Percentiles rank a stretch among this genome's conserved stretches.
Evolutionary conservation across 2,888 invertebrate species (phyloP).

Genomic region (Paralinhomoeus sp.): DNA sequence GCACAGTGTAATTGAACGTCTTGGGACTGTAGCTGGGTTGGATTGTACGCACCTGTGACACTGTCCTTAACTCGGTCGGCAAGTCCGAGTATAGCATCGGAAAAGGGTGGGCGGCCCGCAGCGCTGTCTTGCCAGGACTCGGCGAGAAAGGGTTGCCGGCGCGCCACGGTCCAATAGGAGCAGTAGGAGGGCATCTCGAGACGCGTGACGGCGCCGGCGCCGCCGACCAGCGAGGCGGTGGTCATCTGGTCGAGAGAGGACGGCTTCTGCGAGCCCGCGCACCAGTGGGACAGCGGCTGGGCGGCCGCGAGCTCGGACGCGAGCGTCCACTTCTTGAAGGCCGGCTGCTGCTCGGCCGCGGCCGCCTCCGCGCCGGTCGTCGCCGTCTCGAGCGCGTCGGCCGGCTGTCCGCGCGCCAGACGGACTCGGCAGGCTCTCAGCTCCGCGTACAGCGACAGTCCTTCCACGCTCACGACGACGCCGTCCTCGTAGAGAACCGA

Average conservation of each 20-base stretch:
- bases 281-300: background rate
- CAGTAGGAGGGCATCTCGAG: background rate
- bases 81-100: no score
- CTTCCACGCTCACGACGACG: conserved; percentile 49
- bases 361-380: background rate
- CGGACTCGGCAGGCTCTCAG: conserved; percentile 53
- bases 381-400: background rate
- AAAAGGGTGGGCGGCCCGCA: no score
- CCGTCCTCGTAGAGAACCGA: conserved; percentile 45
- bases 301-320: background rate
- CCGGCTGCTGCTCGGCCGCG: no score
- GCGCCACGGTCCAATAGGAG: background rate
- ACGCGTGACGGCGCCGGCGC: background rate
- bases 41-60: no score
- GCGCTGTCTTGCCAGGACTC: no score
- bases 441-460: conserved; percentile 52
- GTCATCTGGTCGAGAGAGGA: background rate
- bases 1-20: no score
- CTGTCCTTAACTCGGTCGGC: no score
- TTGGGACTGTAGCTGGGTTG: no score
- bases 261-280: background rate
- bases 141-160: background rate
- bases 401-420: conserved; percentile 32
- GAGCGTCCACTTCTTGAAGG: no score
- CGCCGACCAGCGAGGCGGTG: background rate